Evolutionary conservation across 35 echinoderm and acorn worm genomes (phyloP), one percentile per base, ranked within the genome.

Genomic region (Chiridota heheva): DNA sequence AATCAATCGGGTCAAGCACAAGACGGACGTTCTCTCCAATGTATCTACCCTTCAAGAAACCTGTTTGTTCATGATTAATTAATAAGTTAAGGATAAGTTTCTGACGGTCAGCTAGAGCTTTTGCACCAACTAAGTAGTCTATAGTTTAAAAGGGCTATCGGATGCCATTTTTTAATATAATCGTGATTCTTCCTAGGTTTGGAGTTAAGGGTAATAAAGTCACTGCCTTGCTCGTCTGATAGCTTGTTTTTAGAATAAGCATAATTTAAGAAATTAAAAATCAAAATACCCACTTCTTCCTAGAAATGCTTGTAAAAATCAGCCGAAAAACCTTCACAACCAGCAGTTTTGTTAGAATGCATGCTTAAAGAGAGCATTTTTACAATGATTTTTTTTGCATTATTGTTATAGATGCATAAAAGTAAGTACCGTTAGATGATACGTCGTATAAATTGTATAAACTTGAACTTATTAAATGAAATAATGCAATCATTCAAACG

Each of bases 81-180:
- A 78, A 20, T 26, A n/a, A 28, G 27, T 24, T 28, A 31, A 81
- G 63, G 5, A 81, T 60, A 1, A 16, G 5, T 81, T 81, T 81
- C 12, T 43, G 47, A 17, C 60, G 4, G 13, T 28, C 46, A 12
- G 78, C 78, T 1, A 81, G 41, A 18, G 39, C 78, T 18, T 81
- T 81, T 26, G 78, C 38, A 26, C 16, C 61, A 81, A 81, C 45
- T 42, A 65, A 65, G 26, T 81, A 81, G 39, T 81, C 78, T n/a
- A 35, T 46, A 40, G n/a, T 81, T 81, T 51, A 81, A 6, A 5
- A 67, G 25, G 16, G 58, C n/a, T 7, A 67, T 81, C 13, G 78
- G 78, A 27, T 60, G 17, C 7, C 58, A 67, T 29, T 65, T 81
- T 28, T 38, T 22, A 10, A 46, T 18, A 39, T 43, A 28, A 18